These are phyloP conservation scores for Tigriopus japonicus DNA, from an alignment of 1,140 invertebrate species.

Conservation along the genomic window DNA sequence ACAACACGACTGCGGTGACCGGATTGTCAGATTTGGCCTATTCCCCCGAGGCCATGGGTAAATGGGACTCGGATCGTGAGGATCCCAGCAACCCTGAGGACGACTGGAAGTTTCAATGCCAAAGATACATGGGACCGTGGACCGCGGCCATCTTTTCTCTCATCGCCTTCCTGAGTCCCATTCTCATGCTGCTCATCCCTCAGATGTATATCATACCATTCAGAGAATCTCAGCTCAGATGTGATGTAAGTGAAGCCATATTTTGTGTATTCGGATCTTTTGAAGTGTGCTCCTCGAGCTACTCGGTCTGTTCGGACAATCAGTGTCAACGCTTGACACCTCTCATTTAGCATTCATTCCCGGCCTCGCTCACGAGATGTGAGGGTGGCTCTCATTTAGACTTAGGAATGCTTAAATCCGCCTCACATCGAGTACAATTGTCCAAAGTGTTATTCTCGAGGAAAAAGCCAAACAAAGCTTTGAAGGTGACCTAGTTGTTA, in stretches of 20 bases:
- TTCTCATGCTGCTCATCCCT: slow-evolving; percentile 86
- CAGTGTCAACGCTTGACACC: no score
- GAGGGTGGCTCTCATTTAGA: no score
- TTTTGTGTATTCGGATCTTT: no score
- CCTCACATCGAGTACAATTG: no score
- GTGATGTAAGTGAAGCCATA: slow-evolving; percentile 28
- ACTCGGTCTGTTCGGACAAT: no score
- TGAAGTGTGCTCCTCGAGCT: no score
- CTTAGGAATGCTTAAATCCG: no score
- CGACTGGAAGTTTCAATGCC: background rate
- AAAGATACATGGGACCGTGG: slow-evolving; percentile 48
- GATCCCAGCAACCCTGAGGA: background rate
- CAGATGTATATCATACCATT: slow-evolving; percentile 41
- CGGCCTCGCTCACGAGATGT: no score
- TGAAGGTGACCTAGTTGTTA: no score
- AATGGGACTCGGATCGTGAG: slow-evolving; percentile 34
- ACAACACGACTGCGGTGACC: slow-evolving; percentile 88
- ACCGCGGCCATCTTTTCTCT: slow-evolving; percentile 52
- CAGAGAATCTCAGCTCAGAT: slow-evolving; percentile 27
- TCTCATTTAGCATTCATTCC: no score
- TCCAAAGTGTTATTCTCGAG: no score
- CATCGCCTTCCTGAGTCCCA: slow-evolving; percentile 67
- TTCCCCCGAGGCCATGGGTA: slow-evolving; percentile 31
- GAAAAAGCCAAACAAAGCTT: no score
- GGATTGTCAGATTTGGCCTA: slow-evolving; percentile 87